Evolutionary conservation across 2,888 invertebrate genomes (phyloP).

Genomic region (Macrophya alboannulata): DNA sequence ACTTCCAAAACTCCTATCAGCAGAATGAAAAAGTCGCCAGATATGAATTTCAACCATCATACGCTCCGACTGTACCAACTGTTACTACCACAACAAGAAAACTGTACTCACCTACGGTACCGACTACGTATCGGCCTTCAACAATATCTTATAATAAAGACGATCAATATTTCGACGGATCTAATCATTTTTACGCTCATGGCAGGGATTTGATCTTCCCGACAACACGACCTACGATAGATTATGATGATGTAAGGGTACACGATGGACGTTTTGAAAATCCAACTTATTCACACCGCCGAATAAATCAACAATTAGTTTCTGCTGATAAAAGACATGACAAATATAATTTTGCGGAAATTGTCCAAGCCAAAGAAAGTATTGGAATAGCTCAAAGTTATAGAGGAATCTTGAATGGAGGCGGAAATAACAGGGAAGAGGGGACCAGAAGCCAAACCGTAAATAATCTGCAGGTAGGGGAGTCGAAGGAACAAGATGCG

Average conservation of each 20-base stretch:
- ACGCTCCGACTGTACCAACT: slow-evolving; percentile 76
- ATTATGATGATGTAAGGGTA: neutral
- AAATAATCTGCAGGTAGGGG: neutral
- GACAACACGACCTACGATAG: slow-evolving; percentile 15
- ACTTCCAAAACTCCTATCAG: slow-evolving; percentile 21
- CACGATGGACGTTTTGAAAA: neutral
- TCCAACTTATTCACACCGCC: neutral
- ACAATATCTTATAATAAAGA: slow-evolving; percentile 67
- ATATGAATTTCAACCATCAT: slow-evolving; percentile 71
- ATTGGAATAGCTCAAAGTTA: slow-evolving; percentile 18
- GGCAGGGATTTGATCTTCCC: slow-evolving; percentile 57
- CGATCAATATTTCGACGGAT: slow-evolving; percentile 71
- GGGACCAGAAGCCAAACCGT: neutral
- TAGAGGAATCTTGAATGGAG: neutral
- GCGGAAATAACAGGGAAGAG: neutral
- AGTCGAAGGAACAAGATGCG: neutral
- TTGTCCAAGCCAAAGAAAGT: neutral
- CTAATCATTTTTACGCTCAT: slow-evolving; percentile 71
- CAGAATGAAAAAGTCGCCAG: slow-evolving; percentile 56
- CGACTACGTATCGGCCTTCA: slow-evolving; percentile 70
- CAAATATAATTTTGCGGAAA: neutral
- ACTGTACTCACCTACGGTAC: slow-evolving; percentile 75
- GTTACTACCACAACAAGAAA: slow-evolving; percentile 74
- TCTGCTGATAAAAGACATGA: neutral
- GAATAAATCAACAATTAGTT: neutral